A percentile compares a stretch with the other conserved stretches of the same genome.
These are phyloP conservation scores for Coenonympha arcania DNA, from an alignment of 2,888 invertebrate genomes.

Conservation along the genomic window DNA sequence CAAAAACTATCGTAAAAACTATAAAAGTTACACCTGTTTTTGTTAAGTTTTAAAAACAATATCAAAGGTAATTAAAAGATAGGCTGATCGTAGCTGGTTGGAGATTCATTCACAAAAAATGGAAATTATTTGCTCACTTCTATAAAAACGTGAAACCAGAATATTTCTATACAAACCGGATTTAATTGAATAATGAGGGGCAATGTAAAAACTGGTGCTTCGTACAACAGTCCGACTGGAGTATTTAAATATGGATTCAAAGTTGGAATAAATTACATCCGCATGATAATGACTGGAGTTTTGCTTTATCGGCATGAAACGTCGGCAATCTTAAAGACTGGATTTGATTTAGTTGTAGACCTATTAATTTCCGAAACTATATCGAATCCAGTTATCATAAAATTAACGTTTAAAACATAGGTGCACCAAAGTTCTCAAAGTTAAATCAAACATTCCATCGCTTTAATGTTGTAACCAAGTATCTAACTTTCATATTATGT, in stretches of 20 bases:
- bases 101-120: not conserved
- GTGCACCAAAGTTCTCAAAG: too few species aligned
- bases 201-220: constrained; percentile 27
- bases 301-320: too few species aligned
- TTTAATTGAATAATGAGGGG: constrained; percentile 23
- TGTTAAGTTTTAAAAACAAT: not conserved
- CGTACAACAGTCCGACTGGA: too few species aligned
- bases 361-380: too few species aligned
- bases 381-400: too few species aligned
- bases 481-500: not conserved
- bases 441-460: not conserved
- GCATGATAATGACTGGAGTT: not conserved
- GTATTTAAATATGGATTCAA: too few species aligned
- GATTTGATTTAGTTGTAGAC: too few species aligned
- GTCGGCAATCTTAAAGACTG: too few species aligned
- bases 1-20: not conserved
- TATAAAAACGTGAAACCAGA: not conserved
- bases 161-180: constrained; percentile 20
- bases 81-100: not conserved
- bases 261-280: not conserved
- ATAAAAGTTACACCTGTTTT: constrained; percentile 2
- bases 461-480: not conserved
- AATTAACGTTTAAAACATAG: too few species aligned
- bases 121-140: not conserved
- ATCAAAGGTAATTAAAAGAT: not conserved